phyloP scores from a whole-genome alignment of 2,113 vertebrate genomes.

The Haemorhous mexicanus region DNA sequence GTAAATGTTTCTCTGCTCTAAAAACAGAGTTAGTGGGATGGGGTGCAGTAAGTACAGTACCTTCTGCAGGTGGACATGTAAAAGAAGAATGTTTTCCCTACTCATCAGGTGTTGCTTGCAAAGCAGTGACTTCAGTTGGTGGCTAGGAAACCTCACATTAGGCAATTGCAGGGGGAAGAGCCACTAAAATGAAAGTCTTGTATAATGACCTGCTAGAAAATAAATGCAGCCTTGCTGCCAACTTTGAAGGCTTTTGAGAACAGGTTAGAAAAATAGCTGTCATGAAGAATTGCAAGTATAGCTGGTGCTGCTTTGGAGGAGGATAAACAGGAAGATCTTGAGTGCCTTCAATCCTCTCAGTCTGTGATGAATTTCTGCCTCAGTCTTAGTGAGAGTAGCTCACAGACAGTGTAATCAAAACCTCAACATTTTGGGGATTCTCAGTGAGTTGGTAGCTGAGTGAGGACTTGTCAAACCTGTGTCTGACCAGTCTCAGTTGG shows the following conservation, averaged over 20 bases:
- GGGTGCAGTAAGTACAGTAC: neutral
- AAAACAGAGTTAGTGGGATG: neutral
- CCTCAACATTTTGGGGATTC: neutral
- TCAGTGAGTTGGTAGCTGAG: neutral
- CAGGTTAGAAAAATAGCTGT: neutral
- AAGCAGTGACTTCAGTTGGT: neutral
- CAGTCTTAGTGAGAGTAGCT: neutral
- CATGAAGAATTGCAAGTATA: neutral
- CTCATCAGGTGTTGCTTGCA: neutral
- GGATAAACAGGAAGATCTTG: neutral
- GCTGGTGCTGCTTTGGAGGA: neutral
- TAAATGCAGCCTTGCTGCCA: neutral
- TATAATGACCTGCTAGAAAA: neutral
- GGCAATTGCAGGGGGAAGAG: neutral
- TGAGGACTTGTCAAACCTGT: neutral
- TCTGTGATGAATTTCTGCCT: neutral
- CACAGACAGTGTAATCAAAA: neutral
- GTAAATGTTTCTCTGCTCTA: neutral
- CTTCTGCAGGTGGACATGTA: rapidly evolving
- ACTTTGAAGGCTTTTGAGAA: neutral
- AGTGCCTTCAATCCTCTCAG: neutral
- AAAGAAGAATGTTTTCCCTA: neutral
- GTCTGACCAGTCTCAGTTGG: neutral
- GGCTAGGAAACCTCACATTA: neutral
- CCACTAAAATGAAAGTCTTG: neutral